Conservation (phyloP, 2,888 invertebrate genomes). For the Pherbina coryleti region DNA sequence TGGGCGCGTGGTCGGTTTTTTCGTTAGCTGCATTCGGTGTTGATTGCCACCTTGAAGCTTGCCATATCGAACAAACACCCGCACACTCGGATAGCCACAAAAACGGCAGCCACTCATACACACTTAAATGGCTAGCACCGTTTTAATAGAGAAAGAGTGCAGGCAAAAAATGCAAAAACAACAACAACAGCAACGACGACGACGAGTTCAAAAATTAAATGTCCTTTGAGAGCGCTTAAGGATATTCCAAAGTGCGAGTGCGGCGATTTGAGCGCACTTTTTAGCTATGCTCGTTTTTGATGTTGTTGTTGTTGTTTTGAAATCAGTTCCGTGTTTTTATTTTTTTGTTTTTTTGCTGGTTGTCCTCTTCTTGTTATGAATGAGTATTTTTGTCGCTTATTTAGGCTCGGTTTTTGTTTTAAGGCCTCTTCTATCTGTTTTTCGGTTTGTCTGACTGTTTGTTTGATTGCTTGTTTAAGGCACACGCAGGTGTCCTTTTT, state of each 20-base stretch:
- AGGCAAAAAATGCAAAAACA: neutral
- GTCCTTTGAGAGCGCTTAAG: constrained; percentile 40
- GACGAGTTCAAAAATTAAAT: constrained; percentile 40
- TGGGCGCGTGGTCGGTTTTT: neutral
- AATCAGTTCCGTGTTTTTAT: too few species aligned
- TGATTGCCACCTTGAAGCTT: constrained; percentile 24
- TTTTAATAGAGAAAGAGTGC: constrained; percentile 19
- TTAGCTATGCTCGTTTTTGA: constrained; percentile 8
- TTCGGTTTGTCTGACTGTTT: constrained; percentile 2
- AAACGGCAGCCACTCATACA: neutral
- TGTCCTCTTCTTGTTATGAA: constrained; percentile 10
- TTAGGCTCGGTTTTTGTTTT: constrained; percentile 20
- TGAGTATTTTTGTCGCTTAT: constrained; percentile 19
- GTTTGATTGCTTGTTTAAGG: constrained; percentile 4
- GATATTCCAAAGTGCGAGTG: constrained; percentile 34
- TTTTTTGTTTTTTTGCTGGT: neutral
- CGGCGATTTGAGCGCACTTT: constrained; percentile 36
- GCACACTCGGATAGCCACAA: neutral
- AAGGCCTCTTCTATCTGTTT: neutral
- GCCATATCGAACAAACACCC: neutral
- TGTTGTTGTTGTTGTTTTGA: neutral
- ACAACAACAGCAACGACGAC: neutral
- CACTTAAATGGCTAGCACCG: constrained; percentile 2
- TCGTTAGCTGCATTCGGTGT: constrained; percentile 1
- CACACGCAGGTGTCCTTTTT: constrained; percentile 31